Evolutionary conservation across 1,140 invertebrate species (phyloP), one percentile per base, ranked within the genome.

Genomic region (Gonioctena quinquepunctata): DNA sequence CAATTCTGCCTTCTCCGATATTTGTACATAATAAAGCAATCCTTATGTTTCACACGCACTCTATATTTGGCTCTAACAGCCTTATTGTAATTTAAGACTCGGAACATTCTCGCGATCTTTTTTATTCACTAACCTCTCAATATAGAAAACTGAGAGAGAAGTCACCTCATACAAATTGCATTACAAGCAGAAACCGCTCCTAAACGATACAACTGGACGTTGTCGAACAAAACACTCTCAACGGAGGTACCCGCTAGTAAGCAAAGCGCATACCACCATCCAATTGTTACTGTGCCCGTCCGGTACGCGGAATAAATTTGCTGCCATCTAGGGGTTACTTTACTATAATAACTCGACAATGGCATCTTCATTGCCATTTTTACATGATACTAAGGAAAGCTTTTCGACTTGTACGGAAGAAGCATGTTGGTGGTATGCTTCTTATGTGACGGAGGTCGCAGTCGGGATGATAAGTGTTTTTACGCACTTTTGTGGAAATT

Each of bases 321-420:
- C n/a, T 28, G 62, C 69, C 67, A 52, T 74, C 60, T 74, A 66
- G 65, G 69, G 62, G 22, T 49, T 56, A 62, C 67, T 52, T 19
- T 59, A 56, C 57, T 67, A 66, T 74, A 71, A 74, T 74, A 74
- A 74, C 69, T 74, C 62, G 66, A 74, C 69, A 62, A 70, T 67
- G 73, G 73, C 67, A 71, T 74, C 68, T 75, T 72, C 70, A 75
- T 72, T 70, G 73, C 64, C 68, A 75, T 70, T 75, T 75, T 75
- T 69, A 66, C 73, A 72, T 75, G 70, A 75, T 70, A 64, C 56
- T 67, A 74, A 71, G 69, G 69, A 62, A 13, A 71, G 33, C 28
- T 64, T 72, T 68, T 62, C 28, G 21, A 59, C 73, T 57, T 75
- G 22, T 63, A 74, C 5, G 69, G 70, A 57, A 27, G 22, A 69